Base-by-base conservation (phyloP, 2,797 vertebrate genomes). In the Silurus aristotelis region DNA sequence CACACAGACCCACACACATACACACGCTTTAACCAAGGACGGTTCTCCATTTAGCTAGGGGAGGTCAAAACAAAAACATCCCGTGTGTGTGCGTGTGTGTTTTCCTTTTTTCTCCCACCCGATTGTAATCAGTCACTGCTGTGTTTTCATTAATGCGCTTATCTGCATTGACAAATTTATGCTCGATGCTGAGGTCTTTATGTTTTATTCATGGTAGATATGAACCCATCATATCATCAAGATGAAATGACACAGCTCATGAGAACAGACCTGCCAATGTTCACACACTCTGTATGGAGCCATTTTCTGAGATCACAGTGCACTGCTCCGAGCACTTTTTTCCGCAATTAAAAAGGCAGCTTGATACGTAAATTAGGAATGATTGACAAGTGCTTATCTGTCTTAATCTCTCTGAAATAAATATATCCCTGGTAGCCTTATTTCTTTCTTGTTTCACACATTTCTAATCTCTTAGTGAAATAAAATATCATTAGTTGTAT, bases 51-150 rank as follows among this genome's bases (percentile, higher is more conserved):
- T 94, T 93, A 92, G 93, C 87, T 77, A 27, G 88, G 90, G 90
- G 93, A 94, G 93, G 94, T 93, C 91, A 91, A 91, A 91, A 91
- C 89, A 85, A 91, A 93, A 93, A 89, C 84, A 82, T 93, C 91
- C 92, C 90, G 91, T 91, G 38, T 38, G 38, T 38, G 38, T 38
- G 38, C 38, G 87, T 81, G 91, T 46, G n/a, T 71, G 12, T 63
- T n/a, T 61, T 68, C 27, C 14, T 12, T 6, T n/a, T 52, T 72
- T 43, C n/a, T 27, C 27, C 15, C 31, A 20, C 15, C 13, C 73
- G 78, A 86, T 79, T 85, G 61, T 75, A 84, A 84, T 83, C 75
- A 89, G 76, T 84, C 70, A 77, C 58, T 31, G 9, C 46, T 25
- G 80, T 22, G 48, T 58, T 80, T 86, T 38, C 75, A 86, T 84